These are phyloP conservation scores for Cataglyphis livida DNA, from an alignment of 2,888 invertebrate genomes.

Conservation along the genomic window DNA sequence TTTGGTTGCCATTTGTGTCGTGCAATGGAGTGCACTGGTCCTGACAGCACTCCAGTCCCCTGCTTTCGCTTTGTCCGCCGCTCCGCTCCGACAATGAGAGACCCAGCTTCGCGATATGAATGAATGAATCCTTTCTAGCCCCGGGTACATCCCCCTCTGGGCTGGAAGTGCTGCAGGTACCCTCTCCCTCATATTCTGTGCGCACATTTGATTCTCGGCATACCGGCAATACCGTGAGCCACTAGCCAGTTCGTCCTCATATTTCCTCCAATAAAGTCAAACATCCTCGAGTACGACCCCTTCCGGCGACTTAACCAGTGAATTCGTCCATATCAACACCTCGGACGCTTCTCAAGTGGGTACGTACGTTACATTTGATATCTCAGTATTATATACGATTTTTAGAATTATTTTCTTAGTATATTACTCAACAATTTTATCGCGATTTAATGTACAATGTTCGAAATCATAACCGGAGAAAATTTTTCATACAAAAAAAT, in stretches of 20 bases:
- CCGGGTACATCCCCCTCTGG: slow-evolving; percentile 64
- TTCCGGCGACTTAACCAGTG: slow-evolving; percentile 50
- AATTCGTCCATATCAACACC: slow-evolving; percentile 36
- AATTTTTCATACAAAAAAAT: not conserved
- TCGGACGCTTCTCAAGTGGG: slow-evolving; percentile 28
- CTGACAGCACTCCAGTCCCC: slow-evolving; percentile 74
- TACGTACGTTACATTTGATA: slow-evolving; percentile 23
- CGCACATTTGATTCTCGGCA: slow-evolving; percentile 25
- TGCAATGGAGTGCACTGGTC: slow-evolving; percentile 73
- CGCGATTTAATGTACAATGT: not conserved
- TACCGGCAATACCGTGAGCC: slow-evolving; percentile 45
- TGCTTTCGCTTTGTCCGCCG: slow-evolving; percentile 66
- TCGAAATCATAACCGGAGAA: not conserved
- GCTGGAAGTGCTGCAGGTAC: slow-evolving; percentile 67
- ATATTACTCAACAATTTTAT: slow-evolving; percentile 3
- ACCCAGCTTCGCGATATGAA: slow-evolving; percentile 69
- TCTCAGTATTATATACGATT: not conserved
- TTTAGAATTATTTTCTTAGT: not conserved
- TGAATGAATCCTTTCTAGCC: slow-evolving; percentile 71
- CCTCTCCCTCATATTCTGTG: not conserved
- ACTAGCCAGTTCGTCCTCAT: slow-evolving; percentile 53
- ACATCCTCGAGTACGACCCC: slow-evolving; percentile 65
- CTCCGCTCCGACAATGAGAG: slow-evolving; percentile 67
- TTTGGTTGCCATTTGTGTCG: slow-evolving; percentile 76
- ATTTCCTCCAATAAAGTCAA: slow-evolving; percentile 68